Evolutionary conservation across 1,140 invertebrate genomes (phyloP).

Genomic region (Drosophila quadrilineata): DNA sequence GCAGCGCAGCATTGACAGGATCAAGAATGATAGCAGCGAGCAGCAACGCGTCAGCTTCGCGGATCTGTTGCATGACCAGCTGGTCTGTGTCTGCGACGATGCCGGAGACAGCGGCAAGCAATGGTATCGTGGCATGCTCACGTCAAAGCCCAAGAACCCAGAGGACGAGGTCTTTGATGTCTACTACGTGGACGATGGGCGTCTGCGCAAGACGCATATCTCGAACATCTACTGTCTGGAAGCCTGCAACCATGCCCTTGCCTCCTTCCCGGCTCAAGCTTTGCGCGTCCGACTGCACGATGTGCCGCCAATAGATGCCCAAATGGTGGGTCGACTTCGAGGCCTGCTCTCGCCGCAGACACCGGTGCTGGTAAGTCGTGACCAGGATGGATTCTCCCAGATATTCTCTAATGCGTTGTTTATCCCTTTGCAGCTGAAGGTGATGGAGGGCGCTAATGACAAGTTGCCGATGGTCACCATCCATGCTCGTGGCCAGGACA

Average conservation of each 20-base stretch:
- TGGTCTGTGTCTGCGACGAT: conserved; percentile 73
- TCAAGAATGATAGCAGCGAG: conserved; percentile 56
- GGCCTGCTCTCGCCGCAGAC: conserved; percentile 57
- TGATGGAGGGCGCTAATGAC: conserved; percentile 45
- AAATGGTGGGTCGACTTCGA: conserved; percentile 59
- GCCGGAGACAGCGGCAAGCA: conserved; percentile 35
- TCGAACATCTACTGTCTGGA: conserved; percentile 77
- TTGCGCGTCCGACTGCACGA: conserved; percentile 65
- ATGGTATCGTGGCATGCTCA: conserved; percentile 73
- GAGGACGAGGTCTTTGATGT: conserved; percentile 66
- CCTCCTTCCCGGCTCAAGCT: conserved; percentile 64
- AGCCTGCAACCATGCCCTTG: conserved; percentile 68
- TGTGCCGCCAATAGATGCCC: conserved; percentile 57
- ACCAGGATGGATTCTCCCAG: too few species aligned
- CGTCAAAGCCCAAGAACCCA: conserved; percentile 35
- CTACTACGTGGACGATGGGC: conserved; percentile 71
- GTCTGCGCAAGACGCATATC: conserved; percentile 63
- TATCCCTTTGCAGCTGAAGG: conserved; percentile 46
- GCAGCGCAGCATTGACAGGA: conserved; percentile 59
- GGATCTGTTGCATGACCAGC: conserved; percentile 59
- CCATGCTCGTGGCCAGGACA: conserved; percentile 51
- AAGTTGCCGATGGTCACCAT: conserved; percentile 60
- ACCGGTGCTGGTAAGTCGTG: conserved; percentile 56
- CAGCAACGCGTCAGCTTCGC: conserved; percentile 51
- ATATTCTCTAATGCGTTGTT: neutral